Base-by-base conservation (phyloP, 53 echinoderm and acorn worm species). In the Henricia sp. region DNA sequence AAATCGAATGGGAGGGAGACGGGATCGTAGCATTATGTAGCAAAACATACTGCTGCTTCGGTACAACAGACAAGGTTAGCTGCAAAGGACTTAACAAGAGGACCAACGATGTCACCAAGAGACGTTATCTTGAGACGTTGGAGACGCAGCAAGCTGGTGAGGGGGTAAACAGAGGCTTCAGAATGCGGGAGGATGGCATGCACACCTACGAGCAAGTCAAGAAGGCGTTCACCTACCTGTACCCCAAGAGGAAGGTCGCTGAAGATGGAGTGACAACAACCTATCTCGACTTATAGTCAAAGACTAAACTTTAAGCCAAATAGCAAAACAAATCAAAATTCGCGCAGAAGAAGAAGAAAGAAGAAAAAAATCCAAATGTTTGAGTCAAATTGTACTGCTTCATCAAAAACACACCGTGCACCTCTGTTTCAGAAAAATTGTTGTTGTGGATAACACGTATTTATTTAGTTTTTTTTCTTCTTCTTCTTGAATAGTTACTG, bases 41-140 rank as follows among this genome's bases (percentile, higher is more conserved):
- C 23, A 92, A 92, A 74, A 92, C 85, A 6, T 92, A 89, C 26
- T 92, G 74, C 52, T 86, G 89, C 60, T 92, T 82, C 30, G 89
- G 88, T 3, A 50, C 24, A 4, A 53, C 60, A 68, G 65, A 88
- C 44, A 92, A 92, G 42, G 85, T 89, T 40, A 92, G 92, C 59
- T 86, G 86, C 50, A 92, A 89, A 29, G 89, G 92, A 6, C 35
- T 89, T 19, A 89, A 67, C 51, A 89, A 89, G 71, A 66, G 55
- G 32, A 29, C 38, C 12, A 92, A 92, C 41, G 63, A 71, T 27
- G 85, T 89, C 28, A 86, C 82, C 4, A 72, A 92, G 28, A 51
- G 71, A 20, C 41, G 24, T 2, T 77, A 77, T 30, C 42, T 52
- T 6, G 48, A 82, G 0, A 83, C 89, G 5, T 66, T 86, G 12